Evolutionary conservation across 2,113 vertebrate species (phyloP), one percentile per base, ranked within the genome.

Genomic region (Nerophis ophidion): DNA sequence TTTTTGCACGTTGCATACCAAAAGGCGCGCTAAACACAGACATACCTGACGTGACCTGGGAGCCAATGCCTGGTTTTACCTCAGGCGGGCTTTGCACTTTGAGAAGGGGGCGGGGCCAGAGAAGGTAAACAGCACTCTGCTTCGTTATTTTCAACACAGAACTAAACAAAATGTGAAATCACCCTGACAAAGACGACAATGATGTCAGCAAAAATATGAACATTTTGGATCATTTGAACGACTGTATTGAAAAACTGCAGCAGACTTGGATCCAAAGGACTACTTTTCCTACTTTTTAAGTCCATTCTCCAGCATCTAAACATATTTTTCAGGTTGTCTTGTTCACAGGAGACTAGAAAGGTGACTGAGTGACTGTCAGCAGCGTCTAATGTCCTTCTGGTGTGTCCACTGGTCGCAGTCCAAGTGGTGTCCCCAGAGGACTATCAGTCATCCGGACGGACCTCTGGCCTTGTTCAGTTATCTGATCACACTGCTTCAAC

Each of bases 51-150:
- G n/a, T 75, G 76, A 86, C 87, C 80, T 65, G 64, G 70, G 67
- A 74, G 68, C 73, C 70, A 69, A n/a, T 73, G 82, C 79, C 81
- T 84, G 69, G 70, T 71, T 76, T 79, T 48, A 80, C 87, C 80
- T 75, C 55, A 45, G 88, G 86, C 73, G 19, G 49, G n/a, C 70
- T 79, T 71, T 71, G 62, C 65, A 68, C 72, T 78, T 74, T 79
- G 68, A 86, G 79, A 84, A 68, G 68, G 61, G 78, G 57, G 64
- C 61, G 78, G 57, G 63, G 64, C 75, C 53, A 66, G 81, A 77
- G 77, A 88, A 88, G 85, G 75, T 81, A 83, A 85, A 81, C 77
- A 84, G 76, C 74, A 79, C 84, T 84, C 71, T 71, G 66, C 46
- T 72, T 68, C 80, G 73, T 86, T 82, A 85, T 86, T 72, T 83